phyloP scores from a whole-genome alignment of 2,797 vertebrate genomes.

The Poeciliopsis presidionis region DNA sequence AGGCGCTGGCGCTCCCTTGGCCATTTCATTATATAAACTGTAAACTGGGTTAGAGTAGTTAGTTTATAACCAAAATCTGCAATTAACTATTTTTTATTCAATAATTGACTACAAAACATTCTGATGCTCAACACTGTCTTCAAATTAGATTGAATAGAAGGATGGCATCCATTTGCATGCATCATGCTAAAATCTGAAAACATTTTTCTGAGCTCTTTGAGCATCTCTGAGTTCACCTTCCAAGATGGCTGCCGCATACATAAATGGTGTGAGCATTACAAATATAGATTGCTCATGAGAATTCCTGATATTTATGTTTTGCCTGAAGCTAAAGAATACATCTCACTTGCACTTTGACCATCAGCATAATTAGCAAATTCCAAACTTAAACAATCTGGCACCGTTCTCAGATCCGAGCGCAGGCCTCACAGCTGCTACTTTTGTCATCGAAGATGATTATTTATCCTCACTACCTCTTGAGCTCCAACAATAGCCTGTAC shows the following conservation, averaged over 20 bases:
- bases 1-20: no score
- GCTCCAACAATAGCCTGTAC: background rate
- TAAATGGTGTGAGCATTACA: background rate
- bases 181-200: background rate
- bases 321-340: background rate
- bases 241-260: background rate
- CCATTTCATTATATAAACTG: no score
- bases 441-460: background rate
- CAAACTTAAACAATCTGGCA: background rate
- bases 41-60: no score
- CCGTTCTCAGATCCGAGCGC: background rate
- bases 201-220: background rate
- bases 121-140: background rate
- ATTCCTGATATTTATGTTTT: background rate
- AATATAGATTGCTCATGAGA: background rate
- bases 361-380: background rate
- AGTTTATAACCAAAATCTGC: no score
- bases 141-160: background rate
- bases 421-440: background rate
- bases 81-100: no score
- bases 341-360: background rate
- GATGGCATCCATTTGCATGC: background rate
- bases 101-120: background rate
- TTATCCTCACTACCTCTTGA: background rate
- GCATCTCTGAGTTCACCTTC: background rate